Percentiles rank a stretch among this genome's conserved stretches.
phyloP scores from a whole-genome alignment of 2,113 vertebrate genomes.

The Apaloderma vittatum region DNA sequence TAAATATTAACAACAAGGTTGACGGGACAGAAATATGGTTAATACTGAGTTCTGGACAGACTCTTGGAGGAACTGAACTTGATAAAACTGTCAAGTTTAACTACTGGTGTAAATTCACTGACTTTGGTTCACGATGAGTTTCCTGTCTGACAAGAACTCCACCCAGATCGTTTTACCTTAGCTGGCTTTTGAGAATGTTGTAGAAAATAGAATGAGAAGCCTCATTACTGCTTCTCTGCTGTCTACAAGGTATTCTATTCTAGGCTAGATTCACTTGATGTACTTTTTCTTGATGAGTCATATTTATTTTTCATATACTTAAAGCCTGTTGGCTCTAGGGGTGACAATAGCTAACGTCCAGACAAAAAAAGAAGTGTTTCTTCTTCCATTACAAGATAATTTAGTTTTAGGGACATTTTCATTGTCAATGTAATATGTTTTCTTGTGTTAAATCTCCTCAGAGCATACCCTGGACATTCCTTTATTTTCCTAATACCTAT shows the following conservation, averaged over 20 bases:
- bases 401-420: not conserved
- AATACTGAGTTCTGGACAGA: not conserved
- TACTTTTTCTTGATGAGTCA: not conserved
- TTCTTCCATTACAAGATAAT: not conserved
- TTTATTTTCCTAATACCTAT: not conserved
- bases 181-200: not conserved
- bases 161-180: not conserved
- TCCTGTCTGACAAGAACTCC: not conserved
- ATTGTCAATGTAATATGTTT: not conserved
- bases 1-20: not conserved
- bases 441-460: not conserved
- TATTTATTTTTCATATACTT: not conserved
- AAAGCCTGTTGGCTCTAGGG: not conserved
- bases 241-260: not conserved
- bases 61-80: not conserved
- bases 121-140: not conserved
- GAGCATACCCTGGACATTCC: not conserved
- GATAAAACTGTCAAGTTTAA: not conserved
- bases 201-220: not conserved
- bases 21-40: not conserved
- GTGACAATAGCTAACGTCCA: not conserved
- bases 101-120: not conserved
- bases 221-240: not conserved
- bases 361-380: not conserved
- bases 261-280: not conserved